Percentiles rank a stretch among this genome's conserved stretches.
phyloP scores from a whole-genome alignment of 2,797 vertebrate genomes.

The Taeniopygia guttata region DNA sequence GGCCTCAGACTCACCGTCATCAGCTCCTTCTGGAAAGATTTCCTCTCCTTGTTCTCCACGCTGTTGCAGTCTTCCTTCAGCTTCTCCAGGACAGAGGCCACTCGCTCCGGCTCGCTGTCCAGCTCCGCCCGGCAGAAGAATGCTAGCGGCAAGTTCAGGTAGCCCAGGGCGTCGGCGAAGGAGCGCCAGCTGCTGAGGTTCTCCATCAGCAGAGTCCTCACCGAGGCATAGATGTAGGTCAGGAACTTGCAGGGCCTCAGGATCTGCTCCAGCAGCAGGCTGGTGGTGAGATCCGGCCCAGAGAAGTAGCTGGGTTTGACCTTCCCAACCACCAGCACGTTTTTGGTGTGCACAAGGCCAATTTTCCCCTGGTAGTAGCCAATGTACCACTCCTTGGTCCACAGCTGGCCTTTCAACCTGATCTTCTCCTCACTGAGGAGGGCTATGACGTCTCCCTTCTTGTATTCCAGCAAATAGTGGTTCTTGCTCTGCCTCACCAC shows the following conservation, averaged over 20 bases:
- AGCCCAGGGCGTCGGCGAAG: slow-evolving; percentile 91
- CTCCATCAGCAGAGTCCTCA: slow-evolving; percentile 95
- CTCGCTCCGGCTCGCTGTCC: slow-evolving; percentile 91
- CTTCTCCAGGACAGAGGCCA: slow-evolving; percentile 94
- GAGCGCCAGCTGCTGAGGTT: slow-evolving; percentile 92
- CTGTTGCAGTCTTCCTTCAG: slow-evolving; percentile 96
- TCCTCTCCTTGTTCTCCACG: slow-evolving; percentile 87
- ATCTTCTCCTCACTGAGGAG: slow-evolving; percentile 95
- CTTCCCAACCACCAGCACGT: slow-evolving; percentile 89
- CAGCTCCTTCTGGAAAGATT: slow-evolving; percentile 97
- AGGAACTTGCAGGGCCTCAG: slow-evolving; percentile 95
- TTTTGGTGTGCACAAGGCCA: slow-evolving; percentile 93
- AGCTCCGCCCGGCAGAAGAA: slow-evolving; percentile 91
- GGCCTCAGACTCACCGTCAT: slow-evolving; percentile 84
- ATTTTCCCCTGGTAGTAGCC: slow-evolving; percentile 93
- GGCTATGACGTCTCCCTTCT: slow-evolving; percentile 91
- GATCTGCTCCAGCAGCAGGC: slow-evolving; percentile 90
- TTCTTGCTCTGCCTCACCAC: slow-evolving; percentile 93
- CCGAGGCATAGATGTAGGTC: slow-evolving; percentile 95
- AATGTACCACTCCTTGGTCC: slow-evolving; percentile 98
- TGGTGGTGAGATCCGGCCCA: slow-evolving; percentile 89
- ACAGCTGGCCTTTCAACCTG: slow-evolving; percentile 89
- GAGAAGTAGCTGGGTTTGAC: slow-evolving; percentile 86
- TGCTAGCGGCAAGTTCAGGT: slow-evolving; percentile 84
- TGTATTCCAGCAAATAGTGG: slow-evolving; percentile 95